Evolutionary conservation across 2,113 vertebrate genomes (phyloP).

Genomic region (Morone saxatilis): DNA sequence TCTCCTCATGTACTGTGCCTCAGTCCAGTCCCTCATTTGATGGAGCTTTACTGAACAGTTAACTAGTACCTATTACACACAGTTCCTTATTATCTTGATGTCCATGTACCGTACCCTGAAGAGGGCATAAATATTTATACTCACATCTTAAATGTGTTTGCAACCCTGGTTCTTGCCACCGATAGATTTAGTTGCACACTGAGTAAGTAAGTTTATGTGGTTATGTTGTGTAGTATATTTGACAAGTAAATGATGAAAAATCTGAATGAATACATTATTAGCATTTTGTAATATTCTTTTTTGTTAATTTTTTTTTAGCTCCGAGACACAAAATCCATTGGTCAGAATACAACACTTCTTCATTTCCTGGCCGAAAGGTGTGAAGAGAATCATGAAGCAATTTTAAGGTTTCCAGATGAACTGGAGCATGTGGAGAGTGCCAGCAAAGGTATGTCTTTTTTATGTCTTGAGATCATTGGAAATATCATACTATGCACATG

Average conservation of each 20-base stretch:
- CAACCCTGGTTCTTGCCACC: background rate
- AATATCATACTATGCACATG: background rate
- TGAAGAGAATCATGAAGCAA: slow-evolving; percentile 89
- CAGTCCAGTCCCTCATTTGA: background rate
- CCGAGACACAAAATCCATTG: slow-evolving; percentile 94
- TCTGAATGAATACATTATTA: background rate
- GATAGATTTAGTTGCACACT: background rate
- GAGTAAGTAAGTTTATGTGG: background rate
- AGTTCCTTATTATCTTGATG: background rate
- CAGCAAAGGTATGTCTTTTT: slow-evolving; percentile 90
- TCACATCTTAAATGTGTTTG: background rate
- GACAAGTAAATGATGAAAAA: background rate
- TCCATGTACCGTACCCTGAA: background rate
- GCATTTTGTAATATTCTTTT: background rate
- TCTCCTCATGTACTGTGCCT: background rate
- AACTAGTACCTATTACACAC: background rate
- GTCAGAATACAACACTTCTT: slow-evolving; percentile 93
- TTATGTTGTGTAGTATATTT: background rate
- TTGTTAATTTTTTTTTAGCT: slow-evolving; percentile 83
- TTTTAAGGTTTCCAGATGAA: slow-evolving; percentile 95
- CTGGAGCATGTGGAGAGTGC: slow-evolving; percentile 93
- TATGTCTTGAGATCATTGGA: background rate
- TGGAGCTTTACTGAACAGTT: background rate
- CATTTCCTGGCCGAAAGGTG: slow-evolving; percentile 95
- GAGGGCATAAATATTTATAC: background rate